These are phyloP conservation scores for Rhagophthalmus giganteus DNA, from an alignment of 2,888 invertebrate species.

Conservation along the genomic window DNA sequence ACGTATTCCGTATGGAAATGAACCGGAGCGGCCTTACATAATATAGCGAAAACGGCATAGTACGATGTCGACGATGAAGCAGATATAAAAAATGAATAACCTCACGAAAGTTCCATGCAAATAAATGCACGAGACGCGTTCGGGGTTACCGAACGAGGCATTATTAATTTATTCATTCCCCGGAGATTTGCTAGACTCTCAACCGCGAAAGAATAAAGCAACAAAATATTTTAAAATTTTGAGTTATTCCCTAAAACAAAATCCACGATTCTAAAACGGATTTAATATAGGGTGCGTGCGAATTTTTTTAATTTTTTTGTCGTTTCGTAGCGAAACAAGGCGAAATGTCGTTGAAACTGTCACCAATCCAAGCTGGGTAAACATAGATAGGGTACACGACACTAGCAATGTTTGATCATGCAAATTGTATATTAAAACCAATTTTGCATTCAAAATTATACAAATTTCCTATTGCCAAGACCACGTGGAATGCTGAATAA, in stretches of 20 bases:
- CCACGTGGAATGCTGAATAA: conserved; percentile 33
- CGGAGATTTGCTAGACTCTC: conserved; percentile 39
- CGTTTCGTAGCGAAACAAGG: conserved; percentile 47
- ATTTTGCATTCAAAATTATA: conserved; percentile 52
- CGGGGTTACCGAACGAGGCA: conserved; percentile 42
- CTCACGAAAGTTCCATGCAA: conserved; percentile 45
- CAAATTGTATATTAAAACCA: conserved; percentile 56
- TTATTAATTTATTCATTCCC: conserved; percentile 51
- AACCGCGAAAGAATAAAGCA: conserved; percentile 46
- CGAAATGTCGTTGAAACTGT: conserved; percentile 36
- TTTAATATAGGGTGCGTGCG: conserved; percentile 5
- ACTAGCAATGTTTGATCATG: conserved; percentile 54
- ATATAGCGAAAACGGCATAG: conserved; percentile 16
- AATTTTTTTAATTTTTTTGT: conserved; percentile 47
- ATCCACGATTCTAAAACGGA: too few relatives aligned
- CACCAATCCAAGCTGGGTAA: conserved; percentile 53
- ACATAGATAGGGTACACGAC: conserved; percentile 54
- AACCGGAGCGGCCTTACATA: conserved; percentile 8
- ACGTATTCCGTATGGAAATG: conserved; percentile 21
- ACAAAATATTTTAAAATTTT: conserved; percentile 35
- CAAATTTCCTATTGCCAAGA: conserved; percentile 39
- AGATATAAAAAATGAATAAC: conserved; percentile 41
- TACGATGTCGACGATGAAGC: conserved; percentile 22
- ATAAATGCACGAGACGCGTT: conserved; percentile 45
- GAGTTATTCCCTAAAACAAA: too few relatives aligned